Base-by-base conservation (phyloP, 1,140 invertebrate genomes). In the Vanessa tameamea region DNA sequence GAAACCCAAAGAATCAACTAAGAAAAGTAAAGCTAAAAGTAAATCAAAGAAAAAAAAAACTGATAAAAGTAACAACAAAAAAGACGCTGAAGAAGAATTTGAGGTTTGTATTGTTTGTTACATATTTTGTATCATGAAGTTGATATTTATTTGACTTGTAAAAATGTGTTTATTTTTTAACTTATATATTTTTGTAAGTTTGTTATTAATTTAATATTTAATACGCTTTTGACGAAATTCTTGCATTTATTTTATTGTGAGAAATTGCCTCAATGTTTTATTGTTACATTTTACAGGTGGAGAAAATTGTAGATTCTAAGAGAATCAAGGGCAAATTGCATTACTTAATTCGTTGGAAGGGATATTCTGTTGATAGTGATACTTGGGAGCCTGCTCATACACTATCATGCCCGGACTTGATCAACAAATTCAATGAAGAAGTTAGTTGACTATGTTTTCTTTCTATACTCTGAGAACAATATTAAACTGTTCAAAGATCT, bases 261-360 rank as follows among this genome's bases (percentile, higher is more conserved):
- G 9, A 43, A 43, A 43, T 43, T 57, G 16, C 53, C 20, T 23
- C 8, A 20, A 20, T 23, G 11, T 57, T 20, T 20, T 55, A 23
- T 57, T 20, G 37, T 64, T 14, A 12, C 3, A 16, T 63, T 73
- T 83, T 86, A 43, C 64, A 96, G 96, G 96, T 97, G 0, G 95
- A 96, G 78, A 94, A 94, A 78, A 94, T 96, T n/a, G 81, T 97
- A 13, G 94, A 94, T 69, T 94, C 95, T 14, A 96, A 96, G 80
- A 94, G 91, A 13, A 94, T 95, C 15, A 95, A 95, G 84, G 95
- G 96, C 0, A 94, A 95, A 51, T 90, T 94, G 3, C 94, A 96
- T 82, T 98, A 96, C 85, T 92, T 96, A 20, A 96, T 98, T 1
- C 93, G 96, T 75, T 98, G 97, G 97, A 97, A 97, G 81, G 96